Conservation (phyloP, 2,888 invertebrate species). For the Kryphioiulus occultus region DNA sequence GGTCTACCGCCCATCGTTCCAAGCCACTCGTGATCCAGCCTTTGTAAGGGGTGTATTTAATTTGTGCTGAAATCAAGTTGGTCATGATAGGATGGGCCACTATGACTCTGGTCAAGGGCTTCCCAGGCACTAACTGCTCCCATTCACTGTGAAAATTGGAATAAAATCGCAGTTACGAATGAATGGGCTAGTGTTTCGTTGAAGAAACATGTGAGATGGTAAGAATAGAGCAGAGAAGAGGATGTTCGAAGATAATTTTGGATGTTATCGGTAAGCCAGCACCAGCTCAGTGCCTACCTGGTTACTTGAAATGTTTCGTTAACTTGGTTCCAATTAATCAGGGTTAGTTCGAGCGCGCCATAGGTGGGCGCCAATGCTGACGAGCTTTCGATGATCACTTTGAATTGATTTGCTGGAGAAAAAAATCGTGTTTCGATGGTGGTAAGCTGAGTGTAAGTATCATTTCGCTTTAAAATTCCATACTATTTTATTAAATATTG, state of each 20-base stretch:
- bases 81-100: constrained; percentile 89
- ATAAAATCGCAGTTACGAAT: background rate
- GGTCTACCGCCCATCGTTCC: constrained; percentile 80
- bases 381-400: constrained; percentile 74
- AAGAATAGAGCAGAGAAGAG: background rate
- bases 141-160: constrained; percentile 71
- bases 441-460: background rate
- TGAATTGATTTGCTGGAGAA: constrained; percentile 81
- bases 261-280: background rate
- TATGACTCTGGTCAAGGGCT: constrained; percentile 79
- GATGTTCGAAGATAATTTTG: background rate
- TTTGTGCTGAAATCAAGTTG: constrained; percentile 71
- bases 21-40: constrained; percentile 90
- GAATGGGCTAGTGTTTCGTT: background rate
- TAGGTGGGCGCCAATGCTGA: constrained; percentile 76
- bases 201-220: background rate
- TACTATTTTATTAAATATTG: background rate
- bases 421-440: background rate
- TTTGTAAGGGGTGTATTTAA: constrained; percentile 86
- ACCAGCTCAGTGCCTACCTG: constrained; percentile 67
- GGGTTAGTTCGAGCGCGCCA: constrained; percentile 75
- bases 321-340: constrained; percentile 72
- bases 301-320: constrained; percentile 91
- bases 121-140: constrained; percentile 74
- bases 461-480: background rate